Percentiles rank a stretch among this genome's conserved stretches.
phyloP scores from a whole-genome alignment of 2,113 vertebrate species.

The Chaetodon trifascialis region DNA sequence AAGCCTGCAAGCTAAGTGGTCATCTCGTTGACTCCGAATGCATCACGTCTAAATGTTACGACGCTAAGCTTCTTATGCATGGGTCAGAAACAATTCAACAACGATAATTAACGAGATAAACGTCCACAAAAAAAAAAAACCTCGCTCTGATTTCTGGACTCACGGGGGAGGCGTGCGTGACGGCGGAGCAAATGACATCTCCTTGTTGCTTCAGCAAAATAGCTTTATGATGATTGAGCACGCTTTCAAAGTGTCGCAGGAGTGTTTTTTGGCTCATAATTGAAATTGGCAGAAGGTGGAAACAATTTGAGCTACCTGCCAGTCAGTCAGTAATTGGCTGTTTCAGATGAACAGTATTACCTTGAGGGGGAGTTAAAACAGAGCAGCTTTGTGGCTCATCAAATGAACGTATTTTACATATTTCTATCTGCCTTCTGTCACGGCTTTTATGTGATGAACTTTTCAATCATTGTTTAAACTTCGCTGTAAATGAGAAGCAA shows the following conservation, averaged over 20 bases:
- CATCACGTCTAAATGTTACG: not conserved
- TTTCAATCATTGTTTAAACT: not conserved
- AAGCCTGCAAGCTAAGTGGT: slow-evolving; percentile 3
- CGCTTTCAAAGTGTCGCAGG: slow-evolving; percentile 27
- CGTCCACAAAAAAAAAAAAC: not conserved
- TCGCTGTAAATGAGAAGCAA: not conserved
- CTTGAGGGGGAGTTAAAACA: slow-evolving; percentile 11
- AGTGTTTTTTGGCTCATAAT: slow-evolving; percentile 21
- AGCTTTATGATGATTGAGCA: slow-evolving; percentile 39
- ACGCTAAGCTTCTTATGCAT: slow-evolving; percentile 21
- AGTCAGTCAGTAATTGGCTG: slow-evolving; percentile 48
- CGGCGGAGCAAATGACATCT: slow-evolving; percentile 16
- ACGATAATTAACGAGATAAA: not conserved
- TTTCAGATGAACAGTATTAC: slow-evolving; percentile 8
- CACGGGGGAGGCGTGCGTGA: not conserved
- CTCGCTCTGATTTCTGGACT: not conserved
- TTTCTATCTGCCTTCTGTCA: not conserved
- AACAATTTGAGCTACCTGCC: slow-evolving; percentile 32
- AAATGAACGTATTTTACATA: not conserved
- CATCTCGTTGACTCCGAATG: slow-evolving; percentile 1
- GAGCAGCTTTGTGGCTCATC: slow-evolving; percentile 26
- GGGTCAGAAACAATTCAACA: not conserved
- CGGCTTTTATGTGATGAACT: not conserved
- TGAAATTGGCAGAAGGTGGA: slow-evolving; percentile 36
- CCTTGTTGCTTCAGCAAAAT: slow-evolving; percentile 11